Base-by-base conservation (phyloP, 2,888 invertebrate species). In the Malthinus flaveolus region DNA sequence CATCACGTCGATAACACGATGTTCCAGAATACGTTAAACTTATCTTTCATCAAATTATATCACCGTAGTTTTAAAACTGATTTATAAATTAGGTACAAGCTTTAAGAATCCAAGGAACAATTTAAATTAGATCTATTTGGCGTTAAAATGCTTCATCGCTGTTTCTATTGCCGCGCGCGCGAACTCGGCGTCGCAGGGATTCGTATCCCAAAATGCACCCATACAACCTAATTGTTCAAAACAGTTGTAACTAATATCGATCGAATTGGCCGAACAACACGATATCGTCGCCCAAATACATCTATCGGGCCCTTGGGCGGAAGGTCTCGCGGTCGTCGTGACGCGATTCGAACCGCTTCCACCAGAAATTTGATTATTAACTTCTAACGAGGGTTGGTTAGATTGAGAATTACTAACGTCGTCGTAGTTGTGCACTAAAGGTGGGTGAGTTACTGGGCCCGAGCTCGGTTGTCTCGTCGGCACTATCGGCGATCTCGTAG, bases 261-360 rank as follows among this genome's bases (percentile, higher is more conserved):
- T 78, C n/a, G 77, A 77, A 0, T 78, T 75, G 1, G 78, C 75
- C 1, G 85, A 80, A 70, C 92, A 92, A 71, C 92, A 93, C 1
- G 87, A 84, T 5, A 90, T 78, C 48, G 91, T 88, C 0, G 91
- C 91, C 85, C 89, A 87, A 0, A 88, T 85, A 69, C 92, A 92
- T 1, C 83, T 81, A 7, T 85, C 81, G 87, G 80, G 15, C 80
- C 49, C 75, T 70, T 33, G 7, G 37, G 32, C 12, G 33, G 33
- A 9, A 13, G 10, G 4, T 48, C 7, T 7, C 7, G 78, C 71
- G 69, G 79, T 75, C 65, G 78, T 68, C 74, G 72, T 47, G 79
- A 47, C 37, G 49, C 37, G 47, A 59, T 47, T 31, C 51, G 37
- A 31, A 12, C 46, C 8, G 32, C 32, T 1, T 9, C 32, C 8